Conservation (phyloP, 2,888 invertebrate genomes). For the Leptinotarsa juncta region DNA sequence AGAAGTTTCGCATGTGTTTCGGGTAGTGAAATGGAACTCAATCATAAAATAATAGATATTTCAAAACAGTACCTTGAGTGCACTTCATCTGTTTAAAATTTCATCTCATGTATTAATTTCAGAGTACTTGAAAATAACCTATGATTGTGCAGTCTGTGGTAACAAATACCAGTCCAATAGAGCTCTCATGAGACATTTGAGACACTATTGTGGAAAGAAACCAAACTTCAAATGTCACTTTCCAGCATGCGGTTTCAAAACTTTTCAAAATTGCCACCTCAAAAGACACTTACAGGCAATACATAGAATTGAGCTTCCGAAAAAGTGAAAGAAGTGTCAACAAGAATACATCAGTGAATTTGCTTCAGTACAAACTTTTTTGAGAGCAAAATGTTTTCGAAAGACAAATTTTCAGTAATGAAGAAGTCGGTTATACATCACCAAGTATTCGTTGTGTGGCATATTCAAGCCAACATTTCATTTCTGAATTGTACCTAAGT, state of each 20-base stretch:
- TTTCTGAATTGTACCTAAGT: background rate
- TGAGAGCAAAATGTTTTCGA: background rate
- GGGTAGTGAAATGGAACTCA: too few species aligned
- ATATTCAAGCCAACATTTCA: background rate
- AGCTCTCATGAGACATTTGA: conserved; percentile 77
- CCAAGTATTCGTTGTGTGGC: too few species aligned
- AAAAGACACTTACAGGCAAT: conserved; percentile 16
- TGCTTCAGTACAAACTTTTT: background rate
- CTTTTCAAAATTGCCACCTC: conserved; percentile 32
- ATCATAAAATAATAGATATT: too few species aligned
- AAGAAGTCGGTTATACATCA: too few species aligned
- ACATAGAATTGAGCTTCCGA: background rate
- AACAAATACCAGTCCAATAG: conserved; percentile 72
- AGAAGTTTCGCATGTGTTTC: too few species aligned
- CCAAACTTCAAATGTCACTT: conserved; percentile 42
- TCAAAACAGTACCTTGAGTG: too few species aligned
- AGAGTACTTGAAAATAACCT: background rate
- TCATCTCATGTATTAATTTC: background rate
- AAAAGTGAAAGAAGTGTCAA: background rate
- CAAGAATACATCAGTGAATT: background rate
- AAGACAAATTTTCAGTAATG: background rate
- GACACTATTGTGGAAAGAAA: conserved; percentile 72
- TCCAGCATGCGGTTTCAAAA: conserved; percentile 26
- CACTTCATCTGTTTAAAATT: too few species aligned
- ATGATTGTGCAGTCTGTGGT: conserved; percentile 37